Evolutionary conservation across 2,113 vertebrate species (phyloP), one percentile per base, ranked within the genome.

Genomic region (Canis aureus): DNA sequence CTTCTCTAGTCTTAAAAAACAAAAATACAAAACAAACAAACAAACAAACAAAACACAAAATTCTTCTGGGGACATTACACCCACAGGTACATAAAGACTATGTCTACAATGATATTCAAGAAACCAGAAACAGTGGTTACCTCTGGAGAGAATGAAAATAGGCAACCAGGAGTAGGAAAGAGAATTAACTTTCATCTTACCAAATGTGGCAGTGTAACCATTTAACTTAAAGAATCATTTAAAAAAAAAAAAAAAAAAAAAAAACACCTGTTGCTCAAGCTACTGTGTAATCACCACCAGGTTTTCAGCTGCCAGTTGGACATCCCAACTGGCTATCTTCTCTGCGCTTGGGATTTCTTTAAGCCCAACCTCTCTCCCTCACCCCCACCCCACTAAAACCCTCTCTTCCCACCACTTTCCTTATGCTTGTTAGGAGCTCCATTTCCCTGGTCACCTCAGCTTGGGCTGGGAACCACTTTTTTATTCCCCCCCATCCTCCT

Each of bases 141-240:
- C 67, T 74, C 49, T 32, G 22, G 19, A 38, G 78, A 60, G 35
- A 12, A 12, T 15, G n/a, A 83, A 83, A 49, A 38, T 25, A n/a
- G 22, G 13, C 76, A 71, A 15, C 3, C 5, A 27, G 7, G 49
- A 8, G 3, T 88, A 38, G 13, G 22, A 93, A 62, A 12, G 59
- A 69, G 51, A 95, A 80, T 32, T 85, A 66, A 69, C 91, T 73
- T 95, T 80, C 78, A 84, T 35, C 35, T 82, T 57, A 35, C n/a
- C 49, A 91, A 64, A 93, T 4, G 22, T 49, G 22, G 49, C 38
- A 53, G 16, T 25, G 2, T 89, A 66, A 64, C 25, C 23, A 59
- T 74, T 59, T 79, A 51, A 32, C 51, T 20, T 71, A 85, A 86
- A 60, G 69, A 17, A 55, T 22, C 51, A 8, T 35, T 81, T 67